Evolutionary conservation across 2,797 vertebrate species (phyloP).

Genomic region (Pangasius sanitwongsei): DNA sequence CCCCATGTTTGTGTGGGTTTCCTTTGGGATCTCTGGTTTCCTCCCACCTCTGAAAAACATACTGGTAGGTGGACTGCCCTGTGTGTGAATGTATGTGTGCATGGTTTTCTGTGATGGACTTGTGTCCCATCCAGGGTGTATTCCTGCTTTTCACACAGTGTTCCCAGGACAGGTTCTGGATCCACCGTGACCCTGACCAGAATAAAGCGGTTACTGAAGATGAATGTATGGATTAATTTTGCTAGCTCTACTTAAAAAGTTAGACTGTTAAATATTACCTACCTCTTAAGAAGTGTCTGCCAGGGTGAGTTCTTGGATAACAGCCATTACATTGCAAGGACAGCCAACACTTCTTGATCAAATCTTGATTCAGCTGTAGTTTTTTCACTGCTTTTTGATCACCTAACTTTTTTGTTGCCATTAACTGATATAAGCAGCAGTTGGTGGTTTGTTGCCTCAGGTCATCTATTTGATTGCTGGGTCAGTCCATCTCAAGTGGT

Average conservation of each 20-base stretch:
- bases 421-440: not conserved
- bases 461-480: not conserved
- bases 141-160: not conserved
- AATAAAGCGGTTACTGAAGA: not conserved
- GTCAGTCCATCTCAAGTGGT: too few species aligned
- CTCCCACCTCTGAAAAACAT: not conserved
- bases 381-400: not conserved
- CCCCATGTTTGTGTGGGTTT: not conserved
- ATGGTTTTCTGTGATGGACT: not conserved
- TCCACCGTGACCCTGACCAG: not conserved
- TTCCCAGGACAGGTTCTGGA: not conserved
- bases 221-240: not conserved
- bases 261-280: not conserved
- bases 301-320: not conserved
- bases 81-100: not conserved
- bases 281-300: not conserved
- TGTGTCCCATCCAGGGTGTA: not conserved
- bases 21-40: not conserved
- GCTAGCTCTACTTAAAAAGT: not conserved
- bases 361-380: not conserved
- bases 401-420: not conserved
- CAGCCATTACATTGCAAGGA: not conserved
- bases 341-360: not conserved
- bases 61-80: not conserved
- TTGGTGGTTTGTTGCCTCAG: not conserved